Base-by-base conservation (phyloP, 2,113 vertebrate species). In the Sapajus apella region DNA sequence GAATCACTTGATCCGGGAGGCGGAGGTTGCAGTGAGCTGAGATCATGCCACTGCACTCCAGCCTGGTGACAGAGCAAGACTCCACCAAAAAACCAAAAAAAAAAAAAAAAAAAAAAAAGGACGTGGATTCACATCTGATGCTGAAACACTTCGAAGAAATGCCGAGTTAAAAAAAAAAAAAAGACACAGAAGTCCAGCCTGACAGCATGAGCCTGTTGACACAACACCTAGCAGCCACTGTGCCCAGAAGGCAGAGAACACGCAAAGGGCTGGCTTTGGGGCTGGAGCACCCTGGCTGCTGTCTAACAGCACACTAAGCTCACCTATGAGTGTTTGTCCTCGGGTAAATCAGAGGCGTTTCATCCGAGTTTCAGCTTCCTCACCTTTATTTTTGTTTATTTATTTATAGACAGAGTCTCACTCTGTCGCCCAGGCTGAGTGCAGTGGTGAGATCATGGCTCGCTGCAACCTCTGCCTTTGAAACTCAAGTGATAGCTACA, bases 291-390 rank as follows among this genome's bases (percentile, higher is more conserved):
- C 52, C 55, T 0, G 27, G 83, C 17, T 20, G 25, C 50, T 0
- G 1, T 16, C 58, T 10, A 2, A 27, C 20, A 27, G n/a, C 47
- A 16, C 0, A 10, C 27, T 13, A 17, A 18, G 56, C n/a, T 66
- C 43, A 61, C 21, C 35, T 4, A 17, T 17, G 37, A 68, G 58
- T 47, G 32, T 20, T 1, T 32, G 43, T 37, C 58, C 58, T 5
- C 1, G 23, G 47, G 8, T 30, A 75, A 77, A 47, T 9, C 14
- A 30, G 30, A 87, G 30, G 30, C 2, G 2, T 13, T 5, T 17
- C 0, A 35, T 7, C 23, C 45, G 40, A 35, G 37, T 35, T 47
- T 58, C 50, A 10, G 61, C 12, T 20, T 79, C 72, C 16, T 47
- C 56, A 13, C 56, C 56, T 76, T 8, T 84, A 52, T 52, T 52